Conservation (phyloP, 2,113 vertebrate genomes). For the Ailuropoda melanoleuca region DNA sequence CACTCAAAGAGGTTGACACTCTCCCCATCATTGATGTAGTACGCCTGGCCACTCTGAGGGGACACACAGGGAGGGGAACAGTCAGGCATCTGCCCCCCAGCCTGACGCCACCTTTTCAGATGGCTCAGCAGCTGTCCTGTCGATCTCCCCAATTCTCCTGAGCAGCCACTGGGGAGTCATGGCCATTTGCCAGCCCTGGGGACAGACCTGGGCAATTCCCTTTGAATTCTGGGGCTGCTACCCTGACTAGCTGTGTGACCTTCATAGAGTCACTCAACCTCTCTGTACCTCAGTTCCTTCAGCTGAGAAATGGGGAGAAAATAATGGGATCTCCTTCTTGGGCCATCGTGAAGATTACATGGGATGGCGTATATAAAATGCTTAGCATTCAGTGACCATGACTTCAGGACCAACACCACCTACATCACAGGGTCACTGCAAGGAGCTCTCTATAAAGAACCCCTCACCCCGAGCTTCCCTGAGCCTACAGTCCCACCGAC, state of each 20-base stretch:
- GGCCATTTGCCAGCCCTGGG: background rate
- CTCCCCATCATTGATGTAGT: constrained; percentile 95
- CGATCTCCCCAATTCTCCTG: background rate
- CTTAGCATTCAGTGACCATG: background rate
- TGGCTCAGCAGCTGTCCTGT: background rate
- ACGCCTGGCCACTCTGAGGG: constrained; percentile 92
- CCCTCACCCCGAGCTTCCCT: background rate
- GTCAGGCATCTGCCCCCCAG: background rate
- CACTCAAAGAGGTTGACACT: constrained; percentile 93
- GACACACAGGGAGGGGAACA: background rate
- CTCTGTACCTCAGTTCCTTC: background rate
- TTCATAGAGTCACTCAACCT: background rate
- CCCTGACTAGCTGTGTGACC: background rate
- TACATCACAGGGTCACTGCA: background rate
- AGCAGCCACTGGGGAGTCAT: background rate
- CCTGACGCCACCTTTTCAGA: background rate
- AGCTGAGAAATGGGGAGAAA: background rate
- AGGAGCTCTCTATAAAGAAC: background rate
- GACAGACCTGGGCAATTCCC: background rate
- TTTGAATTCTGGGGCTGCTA: background rate
- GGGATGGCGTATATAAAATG: fast-evolving
- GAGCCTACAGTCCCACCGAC: background rate
- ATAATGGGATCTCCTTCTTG: background rate
- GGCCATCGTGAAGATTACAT: background rate
- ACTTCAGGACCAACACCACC: no score